These are phyloP conservation scores for Orycteropus afer DNA, from an alignment of 2,113 vertebrate genomes.

Conservation along the genomic window DNA sequence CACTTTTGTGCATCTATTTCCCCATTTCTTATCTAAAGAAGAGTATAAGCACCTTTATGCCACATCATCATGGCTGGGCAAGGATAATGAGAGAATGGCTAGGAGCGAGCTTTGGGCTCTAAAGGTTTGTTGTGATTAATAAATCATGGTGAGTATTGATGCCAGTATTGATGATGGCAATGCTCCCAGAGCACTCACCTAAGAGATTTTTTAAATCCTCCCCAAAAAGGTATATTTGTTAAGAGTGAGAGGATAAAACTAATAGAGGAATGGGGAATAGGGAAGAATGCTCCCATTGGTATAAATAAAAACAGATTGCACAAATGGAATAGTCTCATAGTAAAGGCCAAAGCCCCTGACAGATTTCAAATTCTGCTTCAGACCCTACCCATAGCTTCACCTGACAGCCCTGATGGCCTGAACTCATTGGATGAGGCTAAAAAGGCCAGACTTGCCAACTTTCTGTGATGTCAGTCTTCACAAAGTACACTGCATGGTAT, in stretches of 20 bases:
- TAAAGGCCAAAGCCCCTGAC: rapidly evolving
- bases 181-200: not conserved
- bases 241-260: not conserved
- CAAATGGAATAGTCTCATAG: not conserved
- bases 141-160: not conserved
- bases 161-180: not conserved
- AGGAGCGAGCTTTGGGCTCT: not conserved
- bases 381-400: not conserved
- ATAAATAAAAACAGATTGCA: not conserved
- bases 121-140: not conserved
- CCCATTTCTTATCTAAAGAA: not conserved
- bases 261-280: not conserved
- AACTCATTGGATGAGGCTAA: rapidly evolving
- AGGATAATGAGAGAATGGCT: not conserved
- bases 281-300: not conserved
- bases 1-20: not conserved
- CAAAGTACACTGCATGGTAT: rapidly evolving
- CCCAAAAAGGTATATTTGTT: not conserved
- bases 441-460: rapidly evolving
- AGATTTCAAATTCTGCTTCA: not conserved
- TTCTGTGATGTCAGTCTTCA: not conserved
- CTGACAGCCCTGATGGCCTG: rapidly evolving
- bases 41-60: not conserved
- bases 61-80: no score
- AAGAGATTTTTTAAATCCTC: not conserved